These are phyloP conservation scores for Enteromius argenteus DNA, from an alignment of 2,797 vertebrate genomes.

Conservation along the genomic window DNA sequence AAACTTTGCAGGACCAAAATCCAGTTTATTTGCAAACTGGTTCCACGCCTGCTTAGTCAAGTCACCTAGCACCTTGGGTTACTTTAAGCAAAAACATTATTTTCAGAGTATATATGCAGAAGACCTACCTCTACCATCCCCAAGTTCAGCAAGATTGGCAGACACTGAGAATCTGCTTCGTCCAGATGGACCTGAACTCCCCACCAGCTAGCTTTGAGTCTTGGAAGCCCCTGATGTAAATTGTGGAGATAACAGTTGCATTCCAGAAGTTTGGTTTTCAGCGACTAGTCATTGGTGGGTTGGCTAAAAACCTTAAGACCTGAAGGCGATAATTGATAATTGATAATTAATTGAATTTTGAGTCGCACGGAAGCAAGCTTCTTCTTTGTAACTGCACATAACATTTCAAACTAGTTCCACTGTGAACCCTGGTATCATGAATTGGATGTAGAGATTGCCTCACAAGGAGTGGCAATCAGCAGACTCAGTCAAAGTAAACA, in stretches of 20 bases:
- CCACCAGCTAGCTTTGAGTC: neutral
- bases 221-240: neutral
- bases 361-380: neutral
- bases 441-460: neutral
- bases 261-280: neutral
- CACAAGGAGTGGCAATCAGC: neutral
- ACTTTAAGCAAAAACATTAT: neutral
- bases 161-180: neutral
- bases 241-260: neutral
- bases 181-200: neutral
- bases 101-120: neutral
- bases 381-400: constrained; percentile 10
- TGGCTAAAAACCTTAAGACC: neutral
- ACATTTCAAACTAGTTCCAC: constrained; percentile 37
- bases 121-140: neutral
- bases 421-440: constrained; percentile 44
- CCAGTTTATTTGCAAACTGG: neutral
- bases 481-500: neutral
- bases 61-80: neutral
- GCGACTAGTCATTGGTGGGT: neutral
- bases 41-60: neutral
- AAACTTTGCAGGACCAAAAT: neutral
- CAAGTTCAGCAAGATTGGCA: neutral
- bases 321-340: no score
- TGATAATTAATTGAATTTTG: neutral